Conservation (phyloP, 2,113 vertebrate species). For the Corythornis madagascariensis region DNA sequence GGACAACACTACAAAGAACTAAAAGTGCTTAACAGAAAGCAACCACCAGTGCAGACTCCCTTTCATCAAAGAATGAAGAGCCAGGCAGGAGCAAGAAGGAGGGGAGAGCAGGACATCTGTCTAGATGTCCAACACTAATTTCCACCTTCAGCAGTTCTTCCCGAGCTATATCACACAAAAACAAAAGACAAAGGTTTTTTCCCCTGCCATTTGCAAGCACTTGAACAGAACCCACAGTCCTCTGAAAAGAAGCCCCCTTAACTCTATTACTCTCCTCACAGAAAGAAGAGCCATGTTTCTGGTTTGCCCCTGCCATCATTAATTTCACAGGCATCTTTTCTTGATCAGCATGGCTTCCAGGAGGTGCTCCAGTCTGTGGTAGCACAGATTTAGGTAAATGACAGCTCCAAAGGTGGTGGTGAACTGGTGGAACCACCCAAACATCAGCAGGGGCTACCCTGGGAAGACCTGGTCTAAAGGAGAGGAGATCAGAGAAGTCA, state of each 20-base stretch:
- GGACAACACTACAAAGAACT: background rate
- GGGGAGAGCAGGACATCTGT: background rate
- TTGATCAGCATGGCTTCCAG: background rate
- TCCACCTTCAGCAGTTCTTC: background rate
- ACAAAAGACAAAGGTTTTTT: background rate
- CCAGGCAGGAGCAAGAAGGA: background rate
- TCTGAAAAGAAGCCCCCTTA: background rate
- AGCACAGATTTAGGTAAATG: background rate
- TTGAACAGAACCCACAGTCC: background rate
- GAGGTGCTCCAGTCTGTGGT: background rate
- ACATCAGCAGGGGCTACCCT: background rate
- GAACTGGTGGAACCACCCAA: background rate
- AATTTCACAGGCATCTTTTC: background rate
- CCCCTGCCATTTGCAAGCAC: background rate
- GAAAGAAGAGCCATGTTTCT: background rate
- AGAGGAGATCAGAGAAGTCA: background rate
- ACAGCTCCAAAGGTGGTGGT: background rate
- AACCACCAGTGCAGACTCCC: fast-evolving
- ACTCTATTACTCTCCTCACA: background rate
- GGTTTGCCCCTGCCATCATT: background rate
- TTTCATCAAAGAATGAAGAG: background rate
- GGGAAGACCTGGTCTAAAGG: background rate
- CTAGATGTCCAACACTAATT: background rate
- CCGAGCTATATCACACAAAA: background rate
- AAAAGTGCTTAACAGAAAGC: background rate